Base-by-base conservation (phyloP, 2,113 vertebrate genomes). In the Syrmaticus mikado region DNA sequence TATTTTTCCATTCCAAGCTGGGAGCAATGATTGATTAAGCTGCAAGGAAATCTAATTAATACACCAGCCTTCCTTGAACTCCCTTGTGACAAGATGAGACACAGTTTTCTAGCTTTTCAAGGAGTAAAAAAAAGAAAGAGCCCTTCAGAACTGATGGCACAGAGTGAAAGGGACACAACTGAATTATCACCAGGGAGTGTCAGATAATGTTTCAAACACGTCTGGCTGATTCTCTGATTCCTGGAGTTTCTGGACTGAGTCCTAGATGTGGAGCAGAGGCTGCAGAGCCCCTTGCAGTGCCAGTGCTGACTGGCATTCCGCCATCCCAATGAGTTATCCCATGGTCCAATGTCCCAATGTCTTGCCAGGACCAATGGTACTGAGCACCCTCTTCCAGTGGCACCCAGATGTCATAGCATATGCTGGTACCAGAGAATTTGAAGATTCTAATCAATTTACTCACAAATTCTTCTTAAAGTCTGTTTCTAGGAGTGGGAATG, bases 31-130 rank as follows among this genome's bases (percentile, higher is more conserved):
- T 41, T 95, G 89, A 92, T 83, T 95, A 93, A 97, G 92, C 61
- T 93, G 93, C 83, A 92, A 71, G 85, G 64, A 90, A 89, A 53
- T 81, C 79, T 97, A 96, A 96, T 97, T 94, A 96, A 96, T 92
- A 93, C 82, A 91, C 21, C 53, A 90, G 60, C 18, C 91, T 96
- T 70, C 71, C 24, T 19, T 86, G 48, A 95, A 92, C n/a, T 95
- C 86, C 61, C 85, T 36, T 62, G 53, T 45, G 58, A 85, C 67
- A 58, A 50, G 65, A 71, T 60, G 43, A 94, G 95, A 81, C 1
- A 6, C 3, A 6, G 19, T 82, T 81, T 92, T 87, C 70, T 74
- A 27, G 48, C 38, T 46, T 91, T 89, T 80, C 46, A 77, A 77
- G 53, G n/a, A 90, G 36, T 66, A 7, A 55, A 67, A 93, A 77